phyloP scores from a whole-genome alignment of 2,113 vertebrate genomes.

The Garra rufa region DNA sequence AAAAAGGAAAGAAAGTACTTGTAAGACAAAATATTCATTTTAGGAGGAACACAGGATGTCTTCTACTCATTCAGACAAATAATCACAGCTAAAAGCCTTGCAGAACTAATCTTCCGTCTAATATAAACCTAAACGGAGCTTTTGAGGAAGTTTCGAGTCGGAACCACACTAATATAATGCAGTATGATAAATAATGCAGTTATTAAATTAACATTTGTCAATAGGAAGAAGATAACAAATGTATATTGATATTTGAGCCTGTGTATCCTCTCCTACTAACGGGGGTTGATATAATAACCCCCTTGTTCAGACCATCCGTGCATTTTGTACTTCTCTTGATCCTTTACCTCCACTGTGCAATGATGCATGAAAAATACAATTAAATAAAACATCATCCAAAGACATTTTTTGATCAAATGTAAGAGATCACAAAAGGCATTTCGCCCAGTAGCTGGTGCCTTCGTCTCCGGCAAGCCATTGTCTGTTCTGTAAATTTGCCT shows the following conservation, averaged over 20 bases:
- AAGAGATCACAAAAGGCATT: conserved; percentile 61
- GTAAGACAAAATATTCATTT: conserved; percentile 53
- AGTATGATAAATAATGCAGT: conserved; percentile 21
- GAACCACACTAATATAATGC: background rate
- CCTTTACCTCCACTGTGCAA: conserved; percentile 49
- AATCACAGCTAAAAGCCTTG: conserved; percentile 2
- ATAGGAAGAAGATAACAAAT: conserved; percentile 13
- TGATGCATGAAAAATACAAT: conserved; percentile 36
- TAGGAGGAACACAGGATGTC: conserved; percentile 23
- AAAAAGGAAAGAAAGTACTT: conserved; percentile 51
- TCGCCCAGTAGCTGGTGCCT: conserved; percentile 50
- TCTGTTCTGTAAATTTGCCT: background rate
- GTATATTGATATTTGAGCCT: conserved; percentile 32
- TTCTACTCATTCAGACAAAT: conserved; percentile 12
- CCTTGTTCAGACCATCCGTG: background rate
- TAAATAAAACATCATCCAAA: conserved; percentile 19
- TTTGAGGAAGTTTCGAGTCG: background rate
- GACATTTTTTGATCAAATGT: conserved; percentile 52
- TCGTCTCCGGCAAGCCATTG: conserved; percentile 34
- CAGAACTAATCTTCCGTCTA: background rate
- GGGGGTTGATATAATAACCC: background rate
- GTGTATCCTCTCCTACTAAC: conserved; percentile 10
- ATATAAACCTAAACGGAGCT: background rate
- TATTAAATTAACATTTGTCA: conserved; percentile 18
- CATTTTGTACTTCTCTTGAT: conserved; percentile 15